phyloP scores from a whole-genome alignment of 2,113 vertebrate species.

The Thamnophis sirtalis region DNA sequence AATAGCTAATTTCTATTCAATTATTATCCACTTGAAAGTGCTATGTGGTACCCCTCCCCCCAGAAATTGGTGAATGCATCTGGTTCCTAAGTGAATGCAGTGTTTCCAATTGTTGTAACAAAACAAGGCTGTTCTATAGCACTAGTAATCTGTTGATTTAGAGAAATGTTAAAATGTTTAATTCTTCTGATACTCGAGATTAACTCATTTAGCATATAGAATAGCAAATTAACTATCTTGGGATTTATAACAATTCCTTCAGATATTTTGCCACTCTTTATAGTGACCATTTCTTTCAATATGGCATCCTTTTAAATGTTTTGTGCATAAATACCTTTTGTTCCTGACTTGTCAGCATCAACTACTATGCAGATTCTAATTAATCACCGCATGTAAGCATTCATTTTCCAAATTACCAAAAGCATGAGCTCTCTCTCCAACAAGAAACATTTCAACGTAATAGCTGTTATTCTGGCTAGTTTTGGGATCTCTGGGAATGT shows the following conservation, averaged over 20 bases:
- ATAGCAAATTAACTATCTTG: conserved; percentile 46
- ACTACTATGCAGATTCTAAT: conserved; percentile 22
- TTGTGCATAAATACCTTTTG: conserved; percentile 31
- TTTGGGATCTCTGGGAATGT: conserved; percentile 27
- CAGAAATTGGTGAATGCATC: conserved; percentile 17
- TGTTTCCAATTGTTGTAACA: conserved; percentile 18
- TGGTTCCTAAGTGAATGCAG: conserved; percentile 1
- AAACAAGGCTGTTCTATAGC: conserved; percentile 21
- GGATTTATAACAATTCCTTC: conserved; percentile 30
- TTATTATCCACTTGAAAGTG: conserved; percentile 47
- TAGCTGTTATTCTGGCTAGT: conserved; percentile 22
- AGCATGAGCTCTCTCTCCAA: conserved; percentile 2
- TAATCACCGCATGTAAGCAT: conserved; percentile 27
- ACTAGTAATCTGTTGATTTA: conserved; percentile 53
- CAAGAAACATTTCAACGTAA: background rate
- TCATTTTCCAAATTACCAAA: conserved; percentile 35
- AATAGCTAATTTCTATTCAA: conserved; percentile 5
- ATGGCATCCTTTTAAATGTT: conserved; percentile 23
- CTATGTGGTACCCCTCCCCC: background rate
- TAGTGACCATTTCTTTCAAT: conserved; percentile 26
- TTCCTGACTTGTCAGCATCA: conserved; percentile 34
- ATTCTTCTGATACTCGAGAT: conserved; percentile 21
- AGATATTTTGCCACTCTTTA: conserved; percentile 33
- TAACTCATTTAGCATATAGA: conserved; percentile 38
- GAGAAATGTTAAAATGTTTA: conserved; percentile 30